Evolutionary conservation across 1,140 invertebrate species (phyloP).

Genomic region (Ditylenchus dipsaci): DNA sequence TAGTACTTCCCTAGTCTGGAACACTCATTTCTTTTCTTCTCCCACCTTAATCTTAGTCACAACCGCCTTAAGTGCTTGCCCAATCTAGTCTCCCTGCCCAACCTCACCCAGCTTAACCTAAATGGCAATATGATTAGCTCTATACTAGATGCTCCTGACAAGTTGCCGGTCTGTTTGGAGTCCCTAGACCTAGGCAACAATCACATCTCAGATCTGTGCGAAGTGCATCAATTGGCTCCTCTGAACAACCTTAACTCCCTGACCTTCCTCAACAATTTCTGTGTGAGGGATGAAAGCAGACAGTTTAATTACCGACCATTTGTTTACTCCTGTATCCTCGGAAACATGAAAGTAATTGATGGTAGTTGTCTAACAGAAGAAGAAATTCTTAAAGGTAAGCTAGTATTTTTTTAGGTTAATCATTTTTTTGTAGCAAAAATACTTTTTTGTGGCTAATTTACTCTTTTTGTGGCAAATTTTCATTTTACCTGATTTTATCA

Average conservation of each 20-base stretch:
- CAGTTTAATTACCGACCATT: slow-evolving; percentile 19
- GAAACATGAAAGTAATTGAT: slow-evolving; percentile 20
- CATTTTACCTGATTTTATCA: too few species aligned
- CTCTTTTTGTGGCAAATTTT: too few species aligned
- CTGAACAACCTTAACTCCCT: slow-evolving; percentile 8
- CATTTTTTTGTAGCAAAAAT: too few species aligned
- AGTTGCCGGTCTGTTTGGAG: neutral
- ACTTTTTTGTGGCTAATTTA: too few species aligned
- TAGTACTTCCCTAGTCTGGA: slow-evolving; percentile 16
- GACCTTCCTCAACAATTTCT: slow-evolving; percentile 10
- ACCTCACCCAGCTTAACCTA: slow-evolving; percentile 8
- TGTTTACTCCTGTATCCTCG: slow-evolving; percentile 14
- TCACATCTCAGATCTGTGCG: slow-evolving; percentile 13
- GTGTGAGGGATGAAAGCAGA: neutral
- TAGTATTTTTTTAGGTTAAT: too few species aligned
- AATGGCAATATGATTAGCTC: slow-evolving; percentile 22
- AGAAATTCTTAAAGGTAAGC: slow-evolving; percentile 18
- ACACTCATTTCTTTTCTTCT: neutral
- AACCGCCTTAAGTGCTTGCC: slow-evolving; percentile 17
- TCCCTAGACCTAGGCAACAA: slow-evolving; percentile 17
- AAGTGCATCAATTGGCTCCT: slow-evolving; percentile 9
- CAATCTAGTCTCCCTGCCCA: slow-evolving; percentile 2
- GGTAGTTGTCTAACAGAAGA: slow-evolving; percentile 9
- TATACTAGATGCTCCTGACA: neutral
- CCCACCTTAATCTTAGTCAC: slow-evolving; percentile 4